Evolutionary conservation across 2,888 invertebrate genomes (phyloP).

Genomic region (Azorinus chamasolen): DNA sequence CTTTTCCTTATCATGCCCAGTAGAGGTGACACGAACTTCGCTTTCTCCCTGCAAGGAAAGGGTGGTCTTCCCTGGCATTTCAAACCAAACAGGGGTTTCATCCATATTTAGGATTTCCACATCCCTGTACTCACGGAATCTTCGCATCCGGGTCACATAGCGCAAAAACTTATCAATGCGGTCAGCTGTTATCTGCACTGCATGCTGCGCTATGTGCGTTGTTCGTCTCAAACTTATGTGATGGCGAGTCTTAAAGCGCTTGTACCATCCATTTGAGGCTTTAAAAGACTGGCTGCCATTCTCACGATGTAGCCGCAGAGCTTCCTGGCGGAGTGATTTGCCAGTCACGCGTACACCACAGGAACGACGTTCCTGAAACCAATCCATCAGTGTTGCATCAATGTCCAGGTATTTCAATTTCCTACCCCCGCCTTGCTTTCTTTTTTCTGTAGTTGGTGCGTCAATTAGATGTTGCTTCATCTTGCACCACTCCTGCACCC

Average conservation of each 20-base stretch:
- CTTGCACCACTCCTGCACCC: constrained; percentile 13
- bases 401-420: constrained; percentile 9
- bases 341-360: constrained; percentile 27
- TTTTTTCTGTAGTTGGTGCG: too few species aligned
- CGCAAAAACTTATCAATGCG: constrained; percentile 18
- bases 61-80: not conserved
- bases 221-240: constrained; percentile 5
- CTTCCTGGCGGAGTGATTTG: constrained; percentile 21
- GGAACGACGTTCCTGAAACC: constrained; percentile 14
- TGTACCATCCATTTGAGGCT: constrained; percentile 20
- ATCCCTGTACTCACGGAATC: not conserved
- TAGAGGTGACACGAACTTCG: constrained; percentile 1
- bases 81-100: constrained; percentile 10
- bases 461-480: not conserved
- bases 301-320: constrained; percentile 3
- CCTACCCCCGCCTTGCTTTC: not conserved
- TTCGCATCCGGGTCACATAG: not conserved
- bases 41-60: not conserved
- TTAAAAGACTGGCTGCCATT: constrained; percentile 21
- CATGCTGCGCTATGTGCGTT: constrained; percentile 7
- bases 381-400: constrained; percentile 3
- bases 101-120: constrained; percentile 32
- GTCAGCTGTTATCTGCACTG: constrained; percentile 8
- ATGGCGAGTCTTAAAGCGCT: constrained; percentile 15
- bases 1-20: constrained; percentile 3